Conservation (phyloP, 2,888 invertebrate genomes). For the Leptopilina syphax region DNA sequence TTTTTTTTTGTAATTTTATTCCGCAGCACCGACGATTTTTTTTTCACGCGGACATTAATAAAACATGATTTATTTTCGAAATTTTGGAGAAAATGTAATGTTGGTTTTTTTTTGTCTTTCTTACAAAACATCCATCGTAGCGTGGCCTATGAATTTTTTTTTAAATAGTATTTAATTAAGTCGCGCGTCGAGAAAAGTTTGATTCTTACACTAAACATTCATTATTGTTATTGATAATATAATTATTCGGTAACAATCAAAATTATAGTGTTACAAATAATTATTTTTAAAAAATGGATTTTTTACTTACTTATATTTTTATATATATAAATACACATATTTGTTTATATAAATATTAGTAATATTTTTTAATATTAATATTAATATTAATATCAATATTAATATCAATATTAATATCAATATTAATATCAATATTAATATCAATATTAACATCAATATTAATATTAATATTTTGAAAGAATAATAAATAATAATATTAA, state of each 20-base stretch:
- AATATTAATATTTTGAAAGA: no score
- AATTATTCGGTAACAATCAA: slow-evolving; percentile 17
- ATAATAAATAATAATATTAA: no score
- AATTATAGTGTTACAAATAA: no score
- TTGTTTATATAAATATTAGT: no score
- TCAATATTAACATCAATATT: no score
- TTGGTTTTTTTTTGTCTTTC: slow-evolving; percentile 67
- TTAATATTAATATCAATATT: no score
- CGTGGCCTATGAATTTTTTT: slow-evolving; percentile 65
- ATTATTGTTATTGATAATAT: slow-evolving; percentile 11
- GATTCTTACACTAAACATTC: slow-evolving; percentile 22
- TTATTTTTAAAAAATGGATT: no score
- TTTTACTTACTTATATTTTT: no score
- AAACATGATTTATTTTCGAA: slow-evolving; percentile 36
- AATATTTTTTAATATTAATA: no score
- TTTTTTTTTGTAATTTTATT: slow-evolving; percentile 52
- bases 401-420: no score
- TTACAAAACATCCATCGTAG: slow-evolving; percentile 74
- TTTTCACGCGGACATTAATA: slow-evolving; percentile 41
- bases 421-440: no score
- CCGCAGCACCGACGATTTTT: slow-evolving; percentile 47
- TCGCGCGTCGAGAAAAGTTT: slow-evolving; percentile 62
- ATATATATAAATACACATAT: slow-evolving; percentile 6
- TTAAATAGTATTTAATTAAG: slow-evolving; percentile 65
- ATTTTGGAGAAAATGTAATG: slow-evolving; percentile 41